Conservation (phyloP, 1,140 invertebrate genomes). For the Drosophila pallidifrons region DNA sequence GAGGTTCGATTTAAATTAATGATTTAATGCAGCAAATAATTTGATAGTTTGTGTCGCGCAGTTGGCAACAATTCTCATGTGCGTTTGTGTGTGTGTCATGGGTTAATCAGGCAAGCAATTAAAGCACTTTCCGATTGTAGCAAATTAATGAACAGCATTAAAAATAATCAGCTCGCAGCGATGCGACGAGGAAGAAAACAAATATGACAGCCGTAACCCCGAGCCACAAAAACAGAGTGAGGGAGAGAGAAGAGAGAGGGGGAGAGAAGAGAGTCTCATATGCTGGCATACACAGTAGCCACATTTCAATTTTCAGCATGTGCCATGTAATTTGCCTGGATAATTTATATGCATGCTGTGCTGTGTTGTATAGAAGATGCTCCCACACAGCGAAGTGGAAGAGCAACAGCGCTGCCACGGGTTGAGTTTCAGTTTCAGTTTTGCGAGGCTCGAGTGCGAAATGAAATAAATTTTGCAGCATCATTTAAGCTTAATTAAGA, state of each 20-base stretch:
- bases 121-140: conserved; percentile 58
- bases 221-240: conserved; percentile 1
- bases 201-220: conserved; percentile 59
- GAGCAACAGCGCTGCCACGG: background rate
- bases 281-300: conserved; percentile 21
- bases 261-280: conserved; percentile 17
- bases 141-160: conserved; percentile 75
- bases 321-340: conserved; percentile 76
- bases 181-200: conserved; percentile 32
- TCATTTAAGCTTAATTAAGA: conserved; percentile 84
- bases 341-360: conserved; percentile 78
- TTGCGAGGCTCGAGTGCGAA: conserved; percentile 59
- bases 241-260: background rate
- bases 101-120: conserved; percentile 68
- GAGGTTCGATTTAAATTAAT: too few species aligned
- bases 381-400: conserved; percentile 22
- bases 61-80: background rate
- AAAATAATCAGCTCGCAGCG: conserved; percentile 71
- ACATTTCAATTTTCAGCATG: conserved; percentile 75
- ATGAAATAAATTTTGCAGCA: conserved; percentile 84
- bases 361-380: conserved; percentile 64
- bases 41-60: background rate
- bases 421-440: conserved; percentile 25
- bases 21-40: background rate
- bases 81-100: background rate